Evolutionary conservation across 2,113 vertebrate species (phyloP), one percentile per base, ranked within the genome.

Genomic region (Vireo altiloquus): DNA sequence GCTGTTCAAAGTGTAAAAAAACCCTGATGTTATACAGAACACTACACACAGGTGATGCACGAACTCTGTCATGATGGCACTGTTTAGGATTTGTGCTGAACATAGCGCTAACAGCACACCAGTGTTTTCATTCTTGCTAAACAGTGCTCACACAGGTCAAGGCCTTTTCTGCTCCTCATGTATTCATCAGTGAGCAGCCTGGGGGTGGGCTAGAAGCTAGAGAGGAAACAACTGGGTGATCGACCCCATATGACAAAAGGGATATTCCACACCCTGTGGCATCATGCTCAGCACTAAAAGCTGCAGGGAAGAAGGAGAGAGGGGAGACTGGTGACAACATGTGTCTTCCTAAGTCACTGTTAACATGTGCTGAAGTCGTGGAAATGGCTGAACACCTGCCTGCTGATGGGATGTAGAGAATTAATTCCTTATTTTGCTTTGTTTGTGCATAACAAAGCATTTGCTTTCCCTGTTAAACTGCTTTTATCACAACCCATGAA

Each of bases 1-100:
- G 98, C 99, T 99, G 97, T 71, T 76, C 52, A 66, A 94, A 75
- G 27, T 11, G 70, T 37, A 82, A 94, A 65, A 88, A 89, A 49
- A 59, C 6, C 33, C 37, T 22, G 69, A 87, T 63, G 53, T 74
- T 88, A 96, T 7, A 93, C 44, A 74, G 50, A 90, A 77, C 23
- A 24, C 25, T 54, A 61, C 8, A 42, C 13, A 91, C 8, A 69
- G 25, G 31, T 42, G 20, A 90, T 21, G 16, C 14, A 42, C 14
- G 11, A 82, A 13, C 19, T 56, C 35, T 40, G 16, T 50, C 30
- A 15, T 8, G 9, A 53, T 2, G 21, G 33, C n/a, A 40, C 22
- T 15, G 11, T 15, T 76, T 33, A 56, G 40, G 70, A 56, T 49
- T 63, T 77, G 31, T 63, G 47, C 57, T 69, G 49, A 76, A 61